phyloP scores from a whole-genome alignment of 2,113 vertebrate genomes.

The Siniperca knerii region DNA sequence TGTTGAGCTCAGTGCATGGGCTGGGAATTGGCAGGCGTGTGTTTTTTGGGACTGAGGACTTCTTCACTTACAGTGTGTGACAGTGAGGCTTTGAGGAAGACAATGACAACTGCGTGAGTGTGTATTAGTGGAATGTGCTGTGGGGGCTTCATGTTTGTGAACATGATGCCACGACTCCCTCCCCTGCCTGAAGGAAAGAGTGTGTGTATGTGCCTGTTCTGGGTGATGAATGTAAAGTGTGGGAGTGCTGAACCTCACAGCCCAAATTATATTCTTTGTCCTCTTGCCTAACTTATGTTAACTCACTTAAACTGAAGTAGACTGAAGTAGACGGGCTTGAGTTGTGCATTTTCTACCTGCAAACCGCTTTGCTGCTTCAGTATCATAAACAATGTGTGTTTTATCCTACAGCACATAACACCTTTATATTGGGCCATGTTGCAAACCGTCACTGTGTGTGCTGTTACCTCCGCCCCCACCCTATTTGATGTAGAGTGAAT shows the following conservation, averaged over 20 bases:
- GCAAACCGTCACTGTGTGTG: background rate
- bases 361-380: background rate
- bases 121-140: conserved; percentile 54
- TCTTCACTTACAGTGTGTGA: conserved; percentile 47
- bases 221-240: conserved; percentile 1
- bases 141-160: conserved; percentile 46
- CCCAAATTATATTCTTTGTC: background rate
- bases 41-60: conserved; percentile 22
- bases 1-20: background rate
- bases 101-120: conserved; percentile 48
- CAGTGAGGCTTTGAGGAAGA: conserved; percentile 43
- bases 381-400: background rate
- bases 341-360: background rate
- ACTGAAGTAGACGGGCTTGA: background rate
- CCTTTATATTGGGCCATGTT: conserved; percentile 9
- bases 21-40: conserved; percentile 51
- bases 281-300: background rate
- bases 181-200: conserved; percentile 45
- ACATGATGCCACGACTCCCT: conserved; percentile 32
- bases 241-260: background rate
- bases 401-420: conserved; percentile 7
- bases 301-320: background rate
- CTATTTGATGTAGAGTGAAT: conserved; percentile 29
- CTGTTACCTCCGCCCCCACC: conserved; percentile 14
- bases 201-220: conserved; percentile 4